These are phyloP conservation scores for Peromyscus aztecus DNA, from an alignment of 2,797 vertebrate genomes.

Conservation along the genomic window DNA sequence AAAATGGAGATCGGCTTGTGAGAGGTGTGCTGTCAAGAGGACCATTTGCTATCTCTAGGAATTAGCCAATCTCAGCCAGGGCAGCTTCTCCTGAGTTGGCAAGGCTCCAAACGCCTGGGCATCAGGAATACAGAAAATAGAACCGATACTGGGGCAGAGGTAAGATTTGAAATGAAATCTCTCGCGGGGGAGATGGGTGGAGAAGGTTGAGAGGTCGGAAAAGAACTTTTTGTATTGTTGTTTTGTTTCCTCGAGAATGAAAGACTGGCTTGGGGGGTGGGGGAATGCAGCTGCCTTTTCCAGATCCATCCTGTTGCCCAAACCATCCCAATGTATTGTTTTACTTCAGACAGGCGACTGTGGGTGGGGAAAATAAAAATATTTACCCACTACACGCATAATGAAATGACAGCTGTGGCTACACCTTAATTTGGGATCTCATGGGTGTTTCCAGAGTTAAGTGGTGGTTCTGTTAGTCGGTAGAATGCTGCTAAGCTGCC, in stretches of 20 bases:
- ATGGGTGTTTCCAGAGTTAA: conserved; percentile 75
- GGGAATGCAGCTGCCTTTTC: not conserved
- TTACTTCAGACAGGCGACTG: conserved; percentile 23
- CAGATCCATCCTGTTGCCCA: not conserved
- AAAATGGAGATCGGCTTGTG: not conserved
- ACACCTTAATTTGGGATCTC: conserved; percentile 71
- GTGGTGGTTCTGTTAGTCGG: conserved; percentile 70
- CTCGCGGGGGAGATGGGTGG: not conserved
- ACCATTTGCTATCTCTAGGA: not conserved
- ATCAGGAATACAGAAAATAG: not conserved
- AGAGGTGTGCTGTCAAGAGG: not conserved
- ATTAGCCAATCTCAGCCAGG: not conserved
- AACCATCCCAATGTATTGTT: not conserved
- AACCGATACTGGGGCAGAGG: not conserved
- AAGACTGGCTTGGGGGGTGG: too few relatives aligned
- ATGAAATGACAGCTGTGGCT: conserved; percentile 59
- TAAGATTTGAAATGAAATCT: not conserved
- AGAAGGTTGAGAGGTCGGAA: not conserved
- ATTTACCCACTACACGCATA: conserved; percentile 64
- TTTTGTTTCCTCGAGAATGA: not conserved
- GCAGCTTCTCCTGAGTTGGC: not conserved
- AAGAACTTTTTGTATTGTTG: not conserved
- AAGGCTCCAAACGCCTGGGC: not conserved
- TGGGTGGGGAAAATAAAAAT: conserved; percentile 67
- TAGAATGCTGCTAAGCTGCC: conserved; percentile 62